Base-by-base conservation (phyloP, 2,888 invertebrate genomes). In the Pemphredon lugubris region DNA sequence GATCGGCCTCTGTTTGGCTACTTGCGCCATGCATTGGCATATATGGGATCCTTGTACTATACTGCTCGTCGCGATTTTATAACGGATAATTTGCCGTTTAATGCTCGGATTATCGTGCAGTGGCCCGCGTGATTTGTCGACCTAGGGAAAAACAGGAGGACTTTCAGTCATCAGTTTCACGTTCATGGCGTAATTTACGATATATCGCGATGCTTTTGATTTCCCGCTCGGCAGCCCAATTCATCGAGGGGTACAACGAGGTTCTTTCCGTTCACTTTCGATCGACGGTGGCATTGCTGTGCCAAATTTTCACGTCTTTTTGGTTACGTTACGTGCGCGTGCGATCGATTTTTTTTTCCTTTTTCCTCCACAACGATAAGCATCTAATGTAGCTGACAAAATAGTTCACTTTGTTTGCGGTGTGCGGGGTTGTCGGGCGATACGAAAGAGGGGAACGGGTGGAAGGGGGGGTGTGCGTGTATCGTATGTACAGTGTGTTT, bases 21-120 rank as follows among this genome's bases (percentile, higher is more conserved):
- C 75, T 76, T 81, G 71, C 73, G 72, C 73, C 77, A 75, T 75
- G 75, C 75, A 79, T 79, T 66, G 73, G 79, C 78, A 79, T 79
- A 79, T 79, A 79, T 72, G 79, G 79, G 73, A 65, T 75, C 72
- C n/a, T 73, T 67, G 64, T 42, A 65, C 73, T 70, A 65, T 79
- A 69, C 57, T 48, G 54, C 51, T 60, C 64, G 48, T 61, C 44
- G 48, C 63, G 45, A 48, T 75, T 64, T 75, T 70, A 53, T 58
- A 64, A 57, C 44, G 48, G 48, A 59, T 45, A 55, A 57, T 67
- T 68, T 72, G 6, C 32, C 34, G 21, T 23, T 58, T 69, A 61
- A 61, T n/a, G 37, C 11, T 16, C 21, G 39, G 32, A 26, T 69
- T 66, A 42, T 16, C 13, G 7, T 6, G n/a, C n/a, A 1, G 34